These are phyloP conservation scores for Choloepus hoffmanni DNA, from an alignment of 2,113 vertebrate genomes.

Conservation along the genomic window DNA sequence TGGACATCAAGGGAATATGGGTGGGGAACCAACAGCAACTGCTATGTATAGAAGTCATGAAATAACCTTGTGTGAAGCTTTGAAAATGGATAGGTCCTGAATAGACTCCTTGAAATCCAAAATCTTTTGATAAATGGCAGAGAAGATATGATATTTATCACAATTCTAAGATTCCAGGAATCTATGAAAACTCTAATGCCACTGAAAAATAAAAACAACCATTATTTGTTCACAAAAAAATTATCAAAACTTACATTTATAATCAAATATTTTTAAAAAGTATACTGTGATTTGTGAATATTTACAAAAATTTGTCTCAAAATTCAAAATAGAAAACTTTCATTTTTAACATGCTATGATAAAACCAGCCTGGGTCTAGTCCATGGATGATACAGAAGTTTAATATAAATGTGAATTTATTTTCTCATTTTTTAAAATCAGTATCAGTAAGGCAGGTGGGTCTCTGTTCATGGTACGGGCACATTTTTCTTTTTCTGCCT, in stretches of 20 bases:
- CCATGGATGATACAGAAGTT: neutral
- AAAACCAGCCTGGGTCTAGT: neutral
- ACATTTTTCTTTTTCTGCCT: neutral
- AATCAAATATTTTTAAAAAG: neutral
- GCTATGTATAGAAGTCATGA: no score
- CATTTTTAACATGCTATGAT: neutral
- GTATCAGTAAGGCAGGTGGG: neutral
- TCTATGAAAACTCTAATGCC: neutral
- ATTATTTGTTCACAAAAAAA: neutral
- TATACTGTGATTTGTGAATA: neutral
- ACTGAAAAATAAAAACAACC: neutral
- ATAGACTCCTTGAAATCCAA: neutral
- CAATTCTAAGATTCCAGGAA: neutral
- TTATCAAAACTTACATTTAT: neutral
- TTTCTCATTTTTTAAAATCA: neutral
- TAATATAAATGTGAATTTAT: neutral
- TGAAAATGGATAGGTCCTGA: neutral
- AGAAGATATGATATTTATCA: neutral
- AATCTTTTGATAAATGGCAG: neutral
- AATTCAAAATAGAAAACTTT: neutral
- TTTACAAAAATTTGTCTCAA: neutral
- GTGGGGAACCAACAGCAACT: neutral
- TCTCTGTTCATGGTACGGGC: neutral
- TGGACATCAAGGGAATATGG: neutral
- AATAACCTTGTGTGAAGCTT: neutral